Base-by-base conservation (phyloP, 2,797 vertebrate species). In the Sebastes diaconus region DNA sequence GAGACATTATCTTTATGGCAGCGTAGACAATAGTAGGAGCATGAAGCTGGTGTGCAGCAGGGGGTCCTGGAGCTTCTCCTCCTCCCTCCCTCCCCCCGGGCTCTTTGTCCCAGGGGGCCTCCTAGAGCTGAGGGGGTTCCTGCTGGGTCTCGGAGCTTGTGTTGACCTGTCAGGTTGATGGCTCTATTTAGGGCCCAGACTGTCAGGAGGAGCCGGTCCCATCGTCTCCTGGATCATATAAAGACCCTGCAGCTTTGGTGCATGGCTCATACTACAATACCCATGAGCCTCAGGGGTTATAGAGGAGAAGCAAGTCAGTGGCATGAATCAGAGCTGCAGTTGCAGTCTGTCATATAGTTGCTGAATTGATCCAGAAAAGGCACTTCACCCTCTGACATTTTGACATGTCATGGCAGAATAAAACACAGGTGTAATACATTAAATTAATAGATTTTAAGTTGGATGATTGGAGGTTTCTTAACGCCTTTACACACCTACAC, bases 141-240 rank as follows among this genome's bases (percentile, higher is more conserved):
- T 70, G 27, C 4, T 29, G 70, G 46, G 20, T 70, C 63, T 57
- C 8, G 4, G 54, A 29, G 65, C 68, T 29, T 68, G 66, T 67
- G 70, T 71, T 30, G 75, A 77, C 55, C 63, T 83, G 81, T 87
- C 85, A 77, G 18, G 22, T 52, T 88, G 87, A 91, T 30, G 36
- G 30, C 77, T 88, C 75, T 46, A 32, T 91, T 87, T n/a, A 65
- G 20, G 3, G 7, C n/a, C 42, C 55, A 12, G 34, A 60, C 27
- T 8, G 27, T 27, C n/a, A 22, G 50, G 50, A 54, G 20, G 16
- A 50, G 46, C 36, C 2, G 42, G 13, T 46, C 16, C 16, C 16
- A 46, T 50, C 18, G 57, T n/a, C 34, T 69, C 13, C 55, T 25
- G 55, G 18, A 14, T 11, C 16, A 63, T 54, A 39, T 20, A 34